Percentiles rank a stretch among this genome's conserved stretches.
Conservation (phyloP, 2,113 vertebrate genomes). For the Proteles cristata region DNA sequence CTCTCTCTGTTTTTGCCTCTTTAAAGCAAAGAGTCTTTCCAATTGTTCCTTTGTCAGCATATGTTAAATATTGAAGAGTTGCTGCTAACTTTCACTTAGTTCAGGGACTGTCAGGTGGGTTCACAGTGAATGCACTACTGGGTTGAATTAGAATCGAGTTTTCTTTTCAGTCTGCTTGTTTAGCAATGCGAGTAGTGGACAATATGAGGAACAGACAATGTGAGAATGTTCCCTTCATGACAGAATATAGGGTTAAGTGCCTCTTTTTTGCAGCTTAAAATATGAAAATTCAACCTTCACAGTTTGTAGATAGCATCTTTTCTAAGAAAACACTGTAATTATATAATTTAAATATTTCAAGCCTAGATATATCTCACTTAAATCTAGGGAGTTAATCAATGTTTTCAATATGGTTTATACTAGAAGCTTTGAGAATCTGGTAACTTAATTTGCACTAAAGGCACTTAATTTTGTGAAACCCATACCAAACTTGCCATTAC, state of each 20-base stretch:
- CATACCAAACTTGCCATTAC: background rate
- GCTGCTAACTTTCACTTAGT: background rate
- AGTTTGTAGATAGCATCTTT: conserved; percentile 21
- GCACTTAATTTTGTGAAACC: conserved; percentile 34
- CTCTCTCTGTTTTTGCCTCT: background rate
- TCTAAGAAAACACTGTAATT: background rate
- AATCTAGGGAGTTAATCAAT: conserved; percentile 36
- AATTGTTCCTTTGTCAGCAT: background rate
- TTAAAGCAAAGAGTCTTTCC: background rate
- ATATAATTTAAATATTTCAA: conserved; percentile 9
- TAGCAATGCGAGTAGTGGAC: background rate
- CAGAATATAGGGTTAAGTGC: background rate
- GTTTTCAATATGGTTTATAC: conserved; percentile 15
- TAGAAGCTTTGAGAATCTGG: conserved; percentile 6
- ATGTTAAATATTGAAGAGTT: background rate
- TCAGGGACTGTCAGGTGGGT: fast-evolving
- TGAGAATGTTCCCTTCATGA: background rate
- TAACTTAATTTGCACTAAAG: conserved; percentile 53
- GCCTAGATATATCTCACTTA: conserved; percentile 46
- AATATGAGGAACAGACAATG: background rate
- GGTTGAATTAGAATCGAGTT: background rate
- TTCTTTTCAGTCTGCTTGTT: background rate
- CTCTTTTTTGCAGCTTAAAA: background rate
- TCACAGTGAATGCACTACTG: background rate
- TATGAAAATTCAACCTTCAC: background rate